These are phyloP conservation scores for Pipistrellus pygmaeus DNA, from an alignment of 2,797 vertebrate species.

Conservation along the genomic window DNA sequence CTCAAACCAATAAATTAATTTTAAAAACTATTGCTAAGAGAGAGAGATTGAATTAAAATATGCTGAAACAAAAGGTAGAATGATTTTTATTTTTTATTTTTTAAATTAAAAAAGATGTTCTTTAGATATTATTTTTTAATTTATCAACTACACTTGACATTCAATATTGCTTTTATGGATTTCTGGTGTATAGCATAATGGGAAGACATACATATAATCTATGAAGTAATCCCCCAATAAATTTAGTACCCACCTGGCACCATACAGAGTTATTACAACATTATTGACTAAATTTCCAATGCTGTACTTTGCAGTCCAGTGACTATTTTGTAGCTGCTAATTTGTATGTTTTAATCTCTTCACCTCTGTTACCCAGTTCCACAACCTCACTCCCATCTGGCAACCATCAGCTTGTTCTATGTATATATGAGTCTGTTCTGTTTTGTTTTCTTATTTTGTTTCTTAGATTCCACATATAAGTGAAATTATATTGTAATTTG, in stretches of 20 bases:
- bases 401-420: not conserved
- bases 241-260: not conserved
- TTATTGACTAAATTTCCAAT: not conserved
- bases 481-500: not conserved
- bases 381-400: not conserved
- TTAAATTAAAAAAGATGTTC: not conserved
- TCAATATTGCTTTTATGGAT: not conserved
- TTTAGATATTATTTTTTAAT: not conserved
- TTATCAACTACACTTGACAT: not conserved
- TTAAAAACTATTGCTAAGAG: not conserved
- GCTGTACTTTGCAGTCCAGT: not conserved
- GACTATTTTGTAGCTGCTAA: not conserved
- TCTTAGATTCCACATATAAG: not conserved
- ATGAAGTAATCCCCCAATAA: not conserved
- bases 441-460: not conserved
- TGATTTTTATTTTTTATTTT: not conserved
- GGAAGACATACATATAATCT: not conserved
- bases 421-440: not conserved
- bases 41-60: not conserved
- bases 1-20: not conserved
- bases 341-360: not conserved
- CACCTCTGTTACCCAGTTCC: not conserved
- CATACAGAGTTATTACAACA: not conserved
- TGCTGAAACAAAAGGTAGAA: not conserved
- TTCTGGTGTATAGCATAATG: not conserved